Percentiles rank a stretch among this genome's conserved stretches.
Evolutionary conservation across 2,888 invertebrate species (phyloP).

Genomic region (Gastracanthus pulcherrimus): DNA sequence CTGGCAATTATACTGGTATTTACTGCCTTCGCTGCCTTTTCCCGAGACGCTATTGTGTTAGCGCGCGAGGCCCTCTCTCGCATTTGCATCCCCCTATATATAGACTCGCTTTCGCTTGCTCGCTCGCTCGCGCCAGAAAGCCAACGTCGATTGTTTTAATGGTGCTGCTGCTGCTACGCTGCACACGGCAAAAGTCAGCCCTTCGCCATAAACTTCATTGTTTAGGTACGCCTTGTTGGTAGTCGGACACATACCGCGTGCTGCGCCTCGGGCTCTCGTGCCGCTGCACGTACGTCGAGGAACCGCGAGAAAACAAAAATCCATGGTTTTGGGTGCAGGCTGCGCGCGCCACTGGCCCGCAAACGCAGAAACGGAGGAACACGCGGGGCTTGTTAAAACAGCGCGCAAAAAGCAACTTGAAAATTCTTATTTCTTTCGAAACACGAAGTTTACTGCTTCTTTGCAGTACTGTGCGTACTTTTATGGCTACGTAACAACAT

Average conservation of each 20-base stretch:
- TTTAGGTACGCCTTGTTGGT: conserved; percentile 73
- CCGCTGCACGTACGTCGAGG: background rate
- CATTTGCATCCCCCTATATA: conserved; percentile 71
- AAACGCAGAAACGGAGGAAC: too few relatives aligned
- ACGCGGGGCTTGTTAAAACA: too few relatives aligned
- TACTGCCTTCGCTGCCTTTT: conserved; percentile 71
- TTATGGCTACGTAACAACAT: too few relatives aligned
- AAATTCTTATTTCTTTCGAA: too few relatives aligned
- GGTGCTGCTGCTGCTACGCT: too few relatives aligned
- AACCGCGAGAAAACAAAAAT: conserved; percentile 12
- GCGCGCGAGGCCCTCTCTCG: conserved; percentile 59
- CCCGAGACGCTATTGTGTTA: conserved; percentile 72
- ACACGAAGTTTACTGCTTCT: too few relatives aligned
- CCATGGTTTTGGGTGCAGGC: too few relatives aligned
- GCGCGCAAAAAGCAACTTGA: too few relatives aligned
- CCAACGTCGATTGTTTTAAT: conserved; percentile 75
- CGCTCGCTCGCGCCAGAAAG: too few relatives aligned
- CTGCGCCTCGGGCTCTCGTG: too few relatives aligned
- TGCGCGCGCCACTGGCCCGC: background rate
- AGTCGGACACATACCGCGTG: conserved; percentile 56
- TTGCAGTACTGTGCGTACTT: too few relatives aligned
- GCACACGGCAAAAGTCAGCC: too few relatives aligned
- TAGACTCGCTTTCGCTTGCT: conserved; percentile 36
- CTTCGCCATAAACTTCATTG: conserved; percentile 75
- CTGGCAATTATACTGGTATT: conserved; percentile 76